Base-by-base conservation (phyloP, 2,888 invertebrate species). In the Rhorus exstirpatorius region DNA sequence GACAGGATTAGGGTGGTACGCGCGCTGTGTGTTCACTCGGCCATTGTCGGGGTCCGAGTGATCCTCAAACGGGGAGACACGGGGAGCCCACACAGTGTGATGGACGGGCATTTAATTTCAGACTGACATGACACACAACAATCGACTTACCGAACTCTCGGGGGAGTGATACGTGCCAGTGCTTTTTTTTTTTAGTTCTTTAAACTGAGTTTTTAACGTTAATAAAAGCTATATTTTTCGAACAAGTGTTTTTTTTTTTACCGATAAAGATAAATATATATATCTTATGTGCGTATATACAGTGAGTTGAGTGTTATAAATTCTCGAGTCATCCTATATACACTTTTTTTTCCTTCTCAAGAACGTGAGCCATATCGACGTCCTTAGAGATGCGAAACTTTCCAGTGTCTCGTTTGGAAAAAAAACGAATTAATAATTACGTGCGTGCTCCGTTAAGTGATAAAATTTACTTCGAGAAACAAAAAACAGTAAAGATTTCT, bases 121-220 rank as follows among this genome's bases (percentile, higher is more conserved):
- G 70, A 46, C 49, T n/a, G n/a, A n/a, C n/a, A n/a, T 79, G 74
- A 79, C 82, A 74, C 74, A 79, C 71, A 67, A 81, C 82, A 79
- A 79, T 79, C 65, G 35, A 63, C 61, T 68, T 67, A 4, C 12
- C 44, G 17, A 51, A 35, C 21, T 31, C 51, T 61, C 58, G 26
- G 61, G 68, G 49, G 51, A 14, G 26, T 3, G 63, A 77, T 61
- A 17, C 53, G 44, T 8, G 12, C 8, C 10, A 35, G 17, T 68
- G 58, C 41, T 53, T 44, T 63, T 24, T 24, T 24, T n/a, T 19
- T 70, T 55, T 19, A 12, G 8, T 8, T 38, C 1, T 38, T 7
- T 8, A 38, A 38, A 8, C 38, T 3, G 31, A 31, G n/a, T 14
- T 17, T 49, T 17, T 49, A 14, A 10, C 49, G n/a, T 14, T 17